These are phyloP conservation scores for Drosophila subpulchrella DNA, from an alignment of 1,140 invertebrate species.

Conservation along the genomic window DNA sequence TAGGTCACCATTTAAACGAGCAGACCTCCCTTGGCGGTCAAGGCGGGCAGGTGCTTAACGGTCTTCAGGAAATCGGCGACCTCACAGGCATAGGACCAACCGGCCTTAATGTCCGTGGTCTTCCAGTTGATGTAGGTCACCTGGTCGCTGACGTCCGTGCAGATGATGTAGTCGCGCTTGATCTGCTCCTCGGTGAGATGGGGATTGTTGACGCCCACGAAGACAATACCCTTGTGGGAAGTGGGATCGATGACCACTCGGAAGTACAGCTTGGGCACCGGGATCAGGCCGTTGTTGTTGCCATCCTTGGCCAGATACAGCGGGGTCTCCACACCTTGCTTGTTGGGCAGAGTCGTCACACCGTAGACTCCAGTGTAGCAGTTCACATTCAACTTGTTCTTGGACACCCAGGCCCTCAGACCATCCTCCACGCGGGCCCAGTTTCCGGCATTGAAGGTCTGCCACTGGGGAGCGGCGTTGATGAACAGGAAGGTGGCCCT, in stretches of 20 bases:
- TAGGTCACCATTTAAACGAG: conserved; percentile 52
- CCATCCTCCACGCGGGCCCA: conserved; percentile 86
- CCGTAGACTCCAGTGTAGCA: conserved; percentile 87
- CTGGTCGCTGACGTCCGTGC: conserved; percentile 85
- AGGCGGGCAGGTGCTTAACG: conserved; percentile 84
- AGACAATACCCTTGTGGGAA: conserved; percentile 85
- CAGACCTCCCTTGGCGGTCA: conserved; percentile 70
- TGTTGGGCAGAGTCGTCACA: conserved; percentile 85
- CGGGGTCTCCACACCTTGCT: conserved; percentile 81
- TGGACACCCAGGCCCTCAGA: conserved; percentile 83
- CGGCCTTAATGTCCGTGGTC: conserved; percentile 85
- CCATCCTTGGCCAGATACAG: conserved; percentile 85
- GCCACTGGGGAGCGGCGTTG: conserved; percentile 88
- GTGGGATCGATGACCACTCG: conserved; percentile 86
- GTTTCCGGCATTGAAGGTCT: conserved; percentile 88
- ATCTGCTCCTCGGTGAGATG: conserved; percentile 84
- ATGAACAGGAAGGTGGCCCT: conserved; percentile 88
- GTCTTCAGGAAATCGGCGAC: conserved; percentile 86
- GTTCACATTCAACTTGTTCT: conserved; percentile 83
- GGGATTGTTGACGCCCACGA: conserved; percentile 88
- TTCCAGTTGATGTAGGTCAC: conserved; percentile 86
- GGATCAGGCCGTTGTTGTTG: conserved; percentile 82
- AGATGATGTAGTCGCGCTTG: conserved; percentile 85
- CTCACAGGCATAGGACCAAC: conserved; percentile 88
- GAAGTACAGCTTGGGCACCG: conserved; percentile 87